These are phyloP conservation scores for Tenualosa ilisha DNA, from an alignment of 2,797 vertebrate species.

Conservation along the genomic window DNA sequence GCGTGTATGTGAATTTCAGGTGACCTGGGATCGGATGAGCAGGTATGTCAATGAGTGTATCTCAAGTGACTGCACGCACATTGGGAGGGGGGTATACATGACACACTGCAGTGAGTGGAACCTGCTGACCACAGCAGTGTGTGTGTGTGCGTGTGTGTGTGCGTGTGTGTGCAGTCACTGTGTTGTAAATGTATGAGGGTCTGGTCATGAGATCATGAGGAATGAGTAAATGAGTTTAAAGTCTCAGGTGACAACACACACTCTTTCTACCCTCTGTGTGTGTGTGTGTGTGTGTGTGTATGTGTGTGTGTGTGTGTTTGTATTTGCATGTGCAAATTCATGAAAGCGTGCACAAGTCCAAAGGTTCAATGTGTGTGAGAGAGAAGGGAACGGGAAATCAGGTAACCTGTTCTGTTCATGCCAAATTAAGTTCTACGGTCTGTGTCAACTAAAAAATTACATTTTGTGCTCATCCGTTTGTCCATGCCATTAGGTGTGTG, in stretches of 20 bases:
- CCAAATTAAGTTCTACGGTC: background rate
- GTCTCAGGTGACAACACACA: background rate
- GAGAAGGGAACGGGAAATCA: background rate
- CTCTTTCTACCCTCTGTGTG: background rate
- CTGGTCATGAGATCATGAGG: background rate
- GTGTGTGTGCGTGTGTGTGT: background rate
- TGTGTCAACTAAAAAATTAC: background rate
- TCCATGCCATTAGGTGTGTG: background rate
- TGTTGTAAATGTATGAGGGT: background rate
- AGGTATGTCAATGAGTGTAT: background rate
- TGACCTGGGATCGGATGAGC: background rate
- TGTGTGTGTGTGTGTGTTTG: background rate
- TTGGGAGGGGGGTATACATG: constrained; percentile 24
- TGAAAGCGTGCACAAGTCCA: background rate
- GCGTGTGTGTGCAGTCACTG: background rate
- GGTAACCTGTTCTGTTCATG: background rate
- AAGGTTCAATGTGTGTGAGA: background rate
- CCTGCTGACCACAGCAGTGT: background rate
- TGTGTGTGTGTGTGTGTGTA: background rate
- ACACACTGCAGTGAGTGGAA: background rate
- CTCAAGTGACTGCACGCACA: background rate
- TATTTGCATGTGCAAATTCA: background rate
- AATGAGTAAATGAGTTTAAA: background rate
- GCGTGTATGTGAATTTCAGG: background rate
- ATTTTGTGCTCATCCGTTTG: background rate